Conservation (phyloP, 2,113 vertebrate species). For the Bucco capensis region DNA sequence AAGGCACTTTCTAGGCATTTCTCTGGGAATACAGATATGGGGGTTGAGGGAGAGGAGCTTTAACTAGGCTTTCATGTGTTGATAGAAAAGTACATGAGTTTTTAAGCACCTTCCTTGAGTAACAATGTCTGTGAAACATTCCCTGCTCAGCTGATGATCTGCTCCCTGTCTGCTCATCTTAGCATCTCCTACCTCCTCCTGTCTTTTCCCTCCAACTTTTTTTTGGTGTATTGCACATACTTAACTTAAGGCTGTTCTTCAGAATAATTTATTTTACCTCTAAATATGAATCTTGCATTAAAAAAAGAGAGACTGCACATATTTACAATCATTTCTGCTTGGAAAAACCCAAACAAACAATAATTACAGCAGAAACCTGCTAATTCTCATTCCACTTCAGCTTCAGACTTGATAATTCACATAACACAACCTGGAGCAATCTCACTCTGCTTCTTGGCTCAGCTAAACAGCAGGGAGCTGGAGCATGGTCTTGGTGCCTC, state of each 20-base stretch:
- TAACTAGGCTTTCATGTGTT: neutral
- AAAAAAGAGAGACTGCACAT: neutral
- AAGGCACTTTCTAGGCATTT: neutral
- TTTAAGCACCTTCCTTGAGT: neutral
- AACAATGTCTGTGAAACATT: rapidly evolving
- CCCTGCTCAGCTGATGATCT: neutral
- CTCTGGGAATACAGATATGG: neutral
- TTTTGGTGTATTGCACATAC: neutral
- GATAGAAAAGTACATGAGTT: neutral
- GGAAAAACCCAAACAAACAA: conserved; percentile 10
- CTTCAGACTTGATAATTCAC: neutral
- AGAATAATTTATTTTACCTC: neutral
- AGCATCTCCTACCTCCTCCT: neutral
- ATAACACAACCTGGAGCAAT: neutral
- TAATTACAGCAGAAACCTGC: conserved; percentile 5
- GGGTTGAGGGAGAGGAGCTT: neutral
- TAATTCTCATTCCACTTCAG: conserved; percentile 28
- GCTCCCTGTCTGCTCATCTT: neutral
- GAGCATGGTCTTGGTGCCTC: rapidly evolving
- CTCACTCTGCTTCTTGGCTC: neutral
- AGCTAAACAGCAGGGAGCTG: neutral
- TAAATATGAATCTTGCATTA: neutral
- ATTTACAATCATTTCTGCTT: conserved; percentile 11
- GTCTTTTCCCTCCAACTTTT: neutral
- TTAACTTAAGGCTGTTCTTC: conserved; percentile 25